Base-by-base conservation (phyloP, 92 coral and sea anemone genomes). In the Paramuricea clavata region DNA sequence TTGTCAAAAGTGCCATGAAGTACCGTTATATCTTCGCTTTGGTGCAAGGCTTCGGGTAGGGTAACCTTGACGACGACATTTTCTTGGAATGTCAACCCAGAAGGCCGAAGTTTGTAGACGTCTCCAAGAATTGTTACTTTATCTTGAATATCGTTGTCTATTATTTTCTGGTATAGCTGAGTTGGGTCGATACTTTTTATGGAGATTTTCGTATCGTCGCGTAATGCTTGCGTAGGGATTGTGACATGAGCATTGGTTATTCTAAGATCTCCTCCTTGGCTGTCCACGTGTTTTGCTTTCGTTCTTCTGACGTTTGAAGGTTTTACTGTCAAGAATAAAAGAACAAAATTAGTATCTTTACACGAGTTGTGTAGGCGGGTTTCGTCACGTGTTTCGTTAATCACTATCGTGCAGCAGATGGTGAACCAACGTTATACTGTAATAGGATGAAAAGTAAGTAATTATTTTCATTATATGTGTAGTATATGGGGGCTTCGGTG, bases 141-240 rank as follows among this genome's bases (percentile, higher is more conserved):
- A n/a, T 52, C 82, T 32, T 52, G 34, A 16, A 76, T 49, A 76
- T 52, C 68, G 59, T 52, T 49, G 82, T 76, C 82, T 34, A 76
- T 50, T 8, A 76, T 49, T 49, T 68, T 41, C 19, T 76, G 82
- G 30, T 76, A 76, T 10, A 76, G 50, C 0, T 76, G 22, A 0
- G 30, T 44, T 0, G 82, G 67, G 16, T 76, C 82, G 0, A 76
- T 21, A 4, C 21, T 54, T 5, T 5, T 54, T 54, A 54, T 54
- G 27, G 62, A 54, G 1, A 54, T 23, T 21, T 21, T 54, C 5
- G 62, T 54, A 54, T 54, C 62, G 7, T 21, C 11, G 6, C 2
- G 23, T 9, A 54, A 9, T 5, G 62, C 62, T 2, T 54, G 3
- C 1, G 27, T 7, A 6, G 62, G 62, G 11, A 54, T 19, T 19